phyloP scores from a whole-genome alignment of 2,888 invertebrate genomes.

The Apodemia zela region DNA sequence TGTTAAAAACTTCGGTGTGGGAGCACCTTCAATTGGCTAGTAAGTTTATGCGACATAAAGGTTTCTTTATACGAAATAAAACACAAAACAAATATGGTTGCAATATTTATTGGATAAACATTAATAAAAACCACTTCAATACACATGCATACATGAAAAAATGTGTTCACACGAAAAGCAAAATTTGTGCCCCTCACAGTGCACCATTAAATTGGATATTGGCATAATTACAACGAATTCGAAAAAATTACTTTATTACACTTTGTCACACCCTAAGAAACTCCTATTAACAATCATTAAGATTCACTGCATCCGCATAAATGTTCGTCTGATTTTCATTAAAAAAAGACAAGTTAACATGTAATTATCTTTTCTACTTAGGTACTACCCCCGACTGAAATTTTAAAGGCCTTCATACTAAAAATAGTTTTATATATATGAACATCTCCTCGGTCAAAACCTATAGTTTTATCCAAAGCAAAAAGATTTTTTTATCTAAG shows the following conservation, averaged over 20 bases:
- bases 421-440: background rate
- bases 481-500: background rate
- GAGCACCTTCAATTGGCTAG: too few relatives aligned
- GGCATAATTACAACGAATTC: conserved; percentile 25
- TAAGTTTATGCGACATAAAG: too few relatives aligned
- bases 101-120: conserved; percentile 69
- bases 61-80: conserved; percentile 31
- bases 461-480: background rate
- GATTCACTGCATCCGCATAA: conserved; percentile 22
- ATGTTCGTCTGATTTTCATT: background rate
- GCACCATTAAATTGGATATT: conserved; percentile 39
- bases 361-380: background rate
- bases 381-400: background rate
- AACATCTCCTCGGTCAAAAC: background rate
- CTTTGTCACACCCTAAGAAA: conserved; percentile 24
- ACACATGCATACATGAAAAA: conserved; percentile 62
- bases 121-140: conserved; percentile 71
- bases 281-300: conserved; percentile 22
- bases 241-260: conserved; percentile 21
- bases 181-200: conserved; percentile 55
- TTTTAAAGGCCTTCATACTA: background rate
- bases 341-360: background rate
- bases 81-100: conserved; percentile 39
- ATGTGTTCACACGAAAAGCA: conserved; percentile 55
- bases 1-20: too few relatives aligned